Percentiles rank a stretch among this genome's conserved stretches.
These are phyloP conservation scores for Berghia stephanieae DNA, from an alignment of 1,140 invertebrate species.

Conservation along the genomic window DNA sequence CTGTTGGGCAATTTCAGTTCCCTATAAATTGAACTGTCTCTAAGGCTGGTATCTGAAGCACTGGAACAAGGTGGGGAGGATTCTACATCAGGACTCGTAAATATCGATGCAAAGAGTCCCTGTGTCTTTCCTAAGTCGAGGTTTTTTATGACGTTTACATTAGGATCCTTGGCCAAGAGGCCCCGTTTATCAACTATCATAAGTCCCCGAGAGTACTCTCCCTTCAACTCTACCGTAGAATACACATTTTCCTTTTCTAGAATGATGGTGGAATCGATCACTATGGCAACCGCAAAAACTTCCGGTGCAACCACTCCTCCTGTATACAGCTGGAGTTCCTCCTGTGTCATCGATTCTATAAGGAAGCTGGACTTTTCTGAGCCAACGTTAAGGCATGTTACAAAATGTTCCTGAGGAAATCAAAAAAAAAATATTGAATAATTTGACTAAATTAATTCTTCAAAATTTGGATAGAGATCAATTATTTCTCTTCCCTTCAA, in stretches of 20 bases:
- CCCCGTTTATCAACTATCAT: constrained; percentile 55
- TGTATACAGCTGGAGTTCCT: constrained; percentile 23
- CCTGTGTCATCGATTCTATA: constrained; percentile 11
- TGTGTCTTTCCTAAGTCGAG: constrained; percentile 42
- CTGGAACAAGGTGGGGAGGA: background rate
- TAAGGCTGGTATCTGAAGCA: too few relatives aligned
- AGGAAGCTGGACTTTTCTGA: constrained; percentile 18
- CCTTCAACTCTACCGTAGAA: constrained; percentile 52
- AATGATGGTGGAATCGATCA: constrained; percentile 43
- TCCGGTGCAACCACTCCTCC: constrained; percentile 40
- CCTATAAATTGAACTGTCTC: too few relatives aligned
- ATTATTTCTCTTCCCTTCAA: too few relatives aligned
- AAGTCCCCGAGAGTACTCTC: constrained; percentile 52
- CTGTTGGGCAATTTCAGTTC: too few relatives aligned
- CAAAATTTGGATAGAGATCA: too few relatives aligned
- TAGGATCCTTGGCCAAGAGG: constrained; percentile 33
- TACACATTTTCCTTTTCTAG: constrained; percentile 42
- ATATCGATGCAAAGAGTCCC: constrained; percentile 17
- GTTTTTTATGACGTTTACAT: constrained; percentile 44
- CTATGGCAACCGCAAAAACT: constrained; percentile 48
- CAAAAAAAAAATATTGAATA: too few relatives aligned
- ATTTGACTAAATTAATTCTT: too few relatives aligned
- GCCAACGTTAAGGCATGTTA: constrained; percentile 11
- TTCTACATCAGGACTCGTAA: background rate
- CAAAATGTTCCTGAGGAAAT: constrained; percentile 11